A percentile compares a stretch with the other conserved stretches of the same genome.
phyloP scores from a whole-genome alignment of 1,140 invertebrate genomes.

The Bombus balteatus region DNA sequence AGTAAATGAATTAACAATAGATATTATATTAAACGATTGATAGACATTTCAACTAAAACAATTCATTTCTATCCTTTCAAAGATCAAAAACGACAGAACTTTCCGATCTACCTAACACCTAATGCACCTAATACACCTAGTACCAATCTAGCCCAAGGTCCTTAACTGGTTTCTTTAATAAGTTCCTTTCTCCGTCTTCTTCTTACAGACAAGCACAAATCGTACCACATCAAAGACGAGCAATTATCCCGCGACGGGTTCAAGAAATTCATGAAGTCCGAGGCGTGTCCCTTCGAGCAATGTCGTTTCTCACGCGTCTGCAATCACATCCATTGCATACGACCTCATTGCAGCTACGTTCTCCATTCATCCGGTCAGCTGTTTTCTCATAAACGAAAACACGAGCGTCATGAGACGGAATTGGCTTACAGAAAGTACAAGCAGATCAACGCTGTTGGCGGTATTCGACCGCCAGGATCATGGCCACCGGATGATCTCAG shows the following conservation, averaged over 20 bases:
- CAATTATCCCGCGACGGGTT: slow-evolving; percentile 97
- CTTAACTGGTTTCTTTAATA: not conserved
- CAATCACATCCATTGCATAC: slow-evolving; percentile 99
- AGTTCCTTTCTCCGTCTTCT: not conserved
- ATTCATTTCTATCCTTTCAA: not conserved
- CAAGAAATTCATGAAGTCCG: slow-evolving; percentile 99
- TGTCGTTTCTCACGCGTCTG: slow-evolving; percentile 97
- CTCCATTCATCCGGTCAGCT: slow-evolving; percentile 97
- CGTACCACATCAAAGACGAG: slow-evolving; percentile 99
- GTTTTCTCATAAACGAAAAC: slow-evolving; percentile 98
- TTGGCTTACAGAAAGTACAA: slow-evolving; percentile 92
- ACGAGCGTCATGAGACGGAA: slow-evolving; percentile 96
- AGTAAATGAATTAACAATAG: not conserved
- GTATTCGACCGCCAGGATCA: slow-evolving; percentile 65
- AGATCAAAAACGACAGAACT: not conserved
- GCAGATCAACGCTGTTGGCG: slow-evolving; percentile 81
- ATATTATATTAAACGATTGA: not conserved
- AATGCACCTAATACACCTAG: no score
- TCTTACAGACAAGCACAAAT: slow-evolving; percentile 97
- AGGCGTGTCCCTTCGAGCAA: slow-evolving; percentile 94
- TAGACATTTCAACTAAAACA: not conserved
- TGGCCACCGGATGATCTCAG: slow-evolving; percentile 72
- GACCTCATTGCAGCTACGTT: slow-evolving; percentile 97
- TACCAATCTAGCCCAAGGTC: no score
- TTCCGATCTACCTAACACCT: not conserved